Evolutionary conservation across 1,140 invertebrate genomes (phyloP).

Genomic region (Atopsyche davidsoni): DNA sequence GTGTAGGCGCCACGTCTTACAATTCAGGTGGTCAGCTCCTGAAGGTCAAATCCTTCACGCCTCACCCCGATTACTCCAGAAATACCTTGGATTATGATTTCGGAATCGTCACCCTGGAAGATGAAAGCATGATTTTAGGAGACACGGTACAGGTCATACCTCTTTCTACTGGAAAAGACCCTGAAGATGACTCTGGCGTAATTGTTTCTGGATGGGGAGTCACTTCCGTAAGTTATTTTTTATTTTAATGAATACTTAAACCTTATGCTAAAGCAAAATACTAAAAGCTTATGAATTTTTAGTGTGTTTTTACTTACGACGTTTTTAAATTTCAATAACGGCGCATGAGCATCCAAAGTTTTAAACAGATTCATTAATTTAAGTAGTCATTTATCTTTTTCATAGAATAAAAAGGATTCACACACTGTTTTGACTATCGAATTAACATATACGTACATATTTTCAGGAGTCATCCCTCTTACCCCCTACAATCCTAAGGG

Average conservation of each 20-base stretch:
- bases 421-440: no score
- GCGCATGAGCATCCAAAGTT: no score
- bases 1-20: slow-evolving; percentile 20
- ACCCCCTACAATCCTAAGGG: slow-evolving; percentile 15
- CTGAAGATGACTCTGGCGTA: slow-evolving; percentile 8
- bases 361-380: no score
- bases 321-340: no score
- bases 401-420: no score
- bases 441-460: no score
- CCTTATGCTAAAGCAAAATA: neutral
- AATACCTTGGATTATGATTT: slow-evolving; percentile 44
- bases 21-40: slow-evolving; percentile 31
- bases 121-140: slow-evolving; percentile 14
- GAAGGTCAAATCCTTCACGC: slow-evolving; percentile 29
- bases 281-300: no score
- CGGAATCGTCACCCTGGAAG: slow-evolving; percentile 35
- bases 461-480: no score
- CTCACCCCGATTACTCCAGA: slow-evolving; percentile 35
- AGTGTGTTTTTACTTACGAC: no score
- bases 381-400: no score
- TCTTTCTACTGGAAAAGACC: slow-evolving; percentile 9
- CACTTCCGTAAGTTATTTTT: slow-evolving; percentile 12
- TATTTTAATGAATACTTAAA: no score
- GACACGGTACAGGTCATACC: slow-evolving; percentile 9
- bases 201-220: slow-evolving; percentile 27